Base-by-base conservation (phyloP, 2,113 vertebrate genomes). In the Microcebus ravelobensis region DNA sequence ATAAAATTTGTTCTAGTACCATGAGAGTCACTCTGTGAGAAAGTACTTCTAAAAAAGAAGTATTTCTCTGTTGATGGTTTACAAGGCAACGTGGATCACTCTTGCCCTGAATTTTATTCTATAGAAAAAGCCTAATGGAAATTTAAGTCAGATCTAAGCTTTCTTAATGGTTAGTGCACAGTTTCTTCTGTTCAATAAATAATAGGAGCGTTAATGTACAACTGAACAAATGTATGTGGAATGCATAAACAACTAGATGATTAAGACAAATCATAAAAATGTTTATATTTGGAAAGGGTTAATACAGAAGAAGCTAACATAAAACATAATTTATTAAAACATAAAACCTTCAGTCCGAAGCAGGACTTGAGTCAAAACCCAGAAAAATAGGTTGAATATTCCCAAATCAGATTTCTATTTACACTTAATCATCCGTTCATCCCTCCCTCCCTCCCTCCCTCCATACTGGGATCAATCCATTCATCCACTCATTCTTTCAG, bases 131-230 rank as follows among this genome's bases (percentile, higher is more conserved):
- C 42, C 7, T 23, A 2, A n/a, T 13, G 25, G 11, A 36, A 5
- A 25, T 12, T 52, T 55, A 70, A 57, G 5, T 25, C 57, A n/a
- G 55, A 36, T 17, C 13, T 29, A 14, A 34, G 34, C 39, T 77
- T 36, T 52, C 29, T 73, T 39, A 23, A 8, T 0, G 2, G 39
- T 8, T 52, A 21, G 11, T 15, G 31, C 1, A 63, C 27, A 20
- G 8, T 34, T 55, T 25, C 42, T 55, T 50, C 57, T 10, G 25
- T 36, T 15, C 42, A 45, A 45, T 45, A n/a, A 81, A 23, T 52
- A 29, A 5, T 6, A 12, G 39, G 29, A 81, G 18, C 14, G 4
- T 18, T 36, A 73, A 6, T 2, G 27, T 1, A 1, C 4, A 9
- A 9, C 45, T 27, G 8, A 34, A 9, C 8, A 59, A 71, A 25